Evolutionary conservation across 2,797 vertebrate species (phyloP).

Genomic region (Microctenopoma stevenorrisi): DNA sequence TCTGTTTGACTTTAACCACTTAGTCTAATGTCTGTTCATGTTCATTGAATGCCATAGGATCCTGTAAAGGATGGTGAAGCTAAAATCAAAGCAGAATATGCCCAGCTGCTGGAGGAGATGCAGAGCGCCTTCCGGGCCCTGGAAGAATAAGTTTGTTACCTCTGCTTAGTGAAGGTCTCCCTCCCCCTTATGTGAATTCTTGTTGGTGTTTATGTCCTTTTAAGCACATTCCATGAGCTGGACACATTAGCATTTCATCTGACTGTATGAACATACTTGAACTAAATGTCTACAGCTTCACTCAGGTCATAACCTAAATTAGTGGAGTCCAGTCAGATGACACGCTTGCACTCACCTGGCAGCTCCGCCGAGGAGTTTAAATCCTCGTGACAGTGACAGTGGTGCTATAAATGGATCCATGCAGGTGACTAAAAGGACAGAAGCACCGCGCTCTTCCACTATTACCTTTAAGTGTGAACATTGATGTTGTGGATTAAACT

Average conservation of each 20-base stretch:
- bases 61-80: conserved; percentile 95
- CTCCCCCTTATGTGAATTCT: conserved; percentile 42
- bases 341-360: conserved; percentile 31
- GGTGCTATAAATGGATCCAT: conserved; percentile 26
- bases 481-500: conserved; percentile 65
- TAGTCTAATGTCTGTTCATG: conserved; percentile 45
- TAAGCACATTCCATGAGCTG: conserved; percentile 65
- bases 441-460: conserved; percentile 50
- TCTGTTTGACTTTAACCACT: conserved; percentile 17
- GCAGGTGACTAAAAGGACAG: conserved; percentile 58
- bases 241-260: conserved; percentile 25
- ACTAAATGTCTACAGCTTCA: not conserved
- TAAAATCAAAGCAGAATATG: conserved; percentile 94
- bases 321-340: conserved; percentile 28
- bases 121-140: conserved; percentile 96
- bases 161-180: conserved; percentile 44
- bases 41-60: conserved; percentile 83
- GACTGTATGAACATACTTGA: no score
- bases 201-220: conserved; percentile 57
- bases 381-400: conserved; percentile 8
- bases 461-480: conserved; percentile 70
- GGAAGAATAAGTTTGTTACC: conserved; percentile 81
- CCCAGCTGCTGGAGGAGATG: conserved; percentile 97
- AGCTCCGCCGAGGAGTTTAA: conserved; percentile 40
- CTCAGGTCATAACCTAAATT: conserved; percentile 25